Evolutionary conservation across 2,797 vertebrate genomes (phyloP).

Genomic region (Poeciliopsis turneri): DNA sequence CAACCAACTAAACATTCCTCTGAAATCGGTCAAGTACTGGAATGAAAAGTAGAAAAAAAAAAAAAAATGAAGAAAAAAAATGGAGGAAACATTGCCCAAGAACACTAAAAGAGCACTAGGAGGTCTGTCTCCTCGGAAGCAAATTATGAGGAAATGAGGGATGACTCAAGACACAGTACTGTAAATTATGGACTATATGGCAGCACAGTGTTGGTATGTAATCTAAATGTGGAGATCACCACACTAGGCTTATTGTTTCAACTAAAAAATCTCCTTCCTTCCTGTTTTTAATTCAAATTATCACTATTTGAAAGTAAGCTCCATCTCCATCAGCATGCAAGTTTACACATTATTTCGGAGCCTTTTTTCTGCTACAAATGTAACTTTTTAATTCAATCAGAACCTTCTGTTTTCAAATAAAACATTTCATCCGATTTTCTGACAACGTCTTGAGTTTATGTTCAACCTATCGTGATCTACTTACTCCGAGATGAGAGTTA

Average conservation of each 20-base stretch:
- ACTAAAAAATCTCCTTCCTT: not conserved
- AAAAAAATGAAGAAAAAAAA: not conserved
- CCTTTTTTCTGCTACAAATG: not conserved
- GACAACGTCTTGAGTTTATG: conserved; percentile 5
- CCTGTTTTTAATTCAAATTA: not conserved
- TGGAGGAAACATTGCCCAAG: conserved; percentile 1
- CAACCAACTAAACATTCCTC: conserved; percentile 6
- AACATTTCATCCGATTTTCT: not conserved
- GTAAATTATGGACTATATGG: conserved; percentile 4
- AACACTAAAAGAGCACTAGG: not conserved
- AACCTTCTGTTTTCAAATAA: not conserved
- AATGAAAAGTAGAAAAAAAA: not conserved
- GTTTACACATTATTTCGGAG: not conserved
- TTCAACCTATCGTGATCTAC: conserved; percentile 39
- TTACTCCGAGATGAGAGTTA: conserved; percentile 51
- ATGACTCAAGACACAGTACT: conserved; percentile 7
- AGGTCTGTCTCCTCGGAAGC: not conserved
- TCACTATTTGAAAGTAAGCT: not conserved
- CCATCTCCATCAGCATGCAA: not conserved
- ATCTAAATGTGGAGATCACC: conserved; percentile 5
- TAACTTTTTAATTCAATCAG: not conserved
- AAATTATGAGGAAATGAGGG: conserved; percentile 12
- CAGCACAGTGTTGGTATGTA: conserved; percentile 1
- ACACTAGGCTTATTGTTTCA: not conserved
- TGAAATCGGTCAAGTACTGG: not conserved